Percentiles rank a stretch among this genome's conserved stretches.
phyloP scores from a whole-genome alignment of 2,797 vertebrate genomes.

The Danio jaintianensis region DNA sequence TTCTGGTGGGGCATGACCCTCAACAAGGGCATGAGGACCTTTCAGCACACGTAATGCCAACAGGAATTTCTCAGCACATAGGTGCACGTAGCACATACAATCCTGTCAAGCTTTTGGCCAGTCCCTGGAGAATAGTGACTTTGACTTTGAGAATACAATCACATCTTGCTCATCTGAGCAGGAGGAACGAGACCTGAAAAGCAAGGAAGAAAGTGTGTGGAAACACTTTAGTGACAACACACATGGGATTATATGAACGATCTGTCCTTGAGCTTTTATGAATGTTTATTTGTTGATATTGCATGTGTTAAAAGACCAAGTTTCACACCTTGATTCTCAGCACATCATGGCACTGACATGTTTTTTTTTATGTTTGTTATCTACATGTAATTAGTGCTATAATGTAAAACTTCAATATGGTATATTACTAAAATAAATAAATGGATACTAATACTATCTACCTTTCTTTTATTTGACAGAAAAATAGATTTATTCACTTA shows the following conservation, averaged over 20 bases:
- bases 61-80: slow-evolving; percentile 1
- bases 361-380: slow-evolving; percentile 9
- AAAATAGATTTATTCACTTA: no score
- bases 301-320: not conserved
- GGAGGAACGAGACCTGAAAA: slow-evolving; percentile 4
- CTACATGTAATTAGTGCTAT: not conserved
- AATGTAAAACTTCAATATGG: not conserved
- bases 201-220: slow-evolving; percentile 4
- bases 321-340: not conserved
- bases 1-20: slow-evolving; percentile 66
- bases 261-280: slow-evolving; percentile 30
- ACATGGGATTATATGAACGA: not conserved
- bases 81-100: slow-evolving; percentile 2
- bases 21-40: slow-evolving; percentile 73
- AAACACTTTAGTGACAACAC: not conserved
- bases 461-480: no score
- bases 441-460: no score
- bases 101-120: not conserved
- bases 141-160: slow-evolving; percentile 38
- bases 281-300: slow-evolving; percentile 15
- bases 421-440: no score
- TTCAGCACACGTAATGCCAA: slow-evolving; percentile 10
- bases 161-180: slow-evolving; percentile 36
- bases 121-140: slow-evolving; percentile 7
- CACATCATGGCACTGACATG: not conserved